Evolutionary conservation across 2,797 vertebrate genomes (phyloP).

Genomic region (Sternotherus odoratus): DNA sequence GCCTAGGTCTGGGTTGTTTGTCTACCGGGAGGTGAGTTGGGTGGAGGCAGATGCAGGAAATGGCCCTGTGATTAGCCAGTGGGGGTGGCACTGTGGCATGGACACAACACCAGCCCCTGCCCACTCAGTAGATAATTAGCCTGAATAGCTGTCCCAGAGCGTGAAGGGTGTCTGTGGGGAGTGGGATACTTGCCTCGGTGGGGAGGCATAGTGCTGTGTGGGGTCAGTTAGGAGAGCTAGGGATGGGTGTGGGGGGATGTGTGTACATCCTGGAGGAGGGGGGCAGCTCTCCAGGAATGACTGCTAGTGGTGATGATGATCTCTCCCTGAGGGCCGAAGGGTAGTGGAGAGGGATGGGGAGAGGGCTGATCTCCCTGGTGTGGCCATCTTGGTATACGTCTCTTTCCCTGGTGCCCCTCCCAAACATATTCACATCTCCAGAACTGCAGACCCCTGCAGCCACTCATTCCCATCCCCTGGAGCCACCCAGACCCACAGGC

Average conservation of each 20-base stretch:
- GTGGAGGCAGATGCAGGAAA: neutral
- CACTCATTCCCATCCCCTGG: neutral
- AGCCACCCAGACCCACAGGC: neutral
- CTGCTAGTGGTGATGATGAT: neutral
- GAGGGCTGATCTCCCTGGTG: neutral
- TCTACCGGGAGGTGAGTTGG: neutral
- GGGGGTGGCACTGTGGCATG: neutral
- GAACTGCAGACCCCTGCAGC: neutral
- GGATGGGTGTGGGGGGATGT: rapidly evolving
- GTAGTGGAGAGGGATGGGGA: no score
- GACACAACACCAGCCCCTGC: neutral
- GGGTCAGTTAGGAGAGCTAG: neutral
- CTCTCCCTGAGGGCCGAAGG: neutral
- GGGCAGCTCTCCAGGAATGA: neutral
- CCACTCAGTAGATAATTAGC: neutral
- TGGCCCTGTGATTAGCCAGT: neutral
- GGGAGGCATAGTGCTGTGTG: neutral
- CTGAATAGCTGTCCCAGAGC: neutral
- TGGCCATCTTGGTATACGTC: neutral
- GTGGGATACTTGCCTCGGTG: no score
- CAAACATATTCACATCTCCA: neutral
- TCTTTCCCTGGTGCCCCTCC: neutral
- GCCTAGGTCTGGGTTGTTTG: neutral
- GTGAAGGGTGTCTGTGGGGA: no score
- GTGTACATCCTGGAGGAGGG: neutral